Evolutionary conservation across 1,140 invertebrate species (phyloP).

Genomic region (Ips nitidus): DNA sequence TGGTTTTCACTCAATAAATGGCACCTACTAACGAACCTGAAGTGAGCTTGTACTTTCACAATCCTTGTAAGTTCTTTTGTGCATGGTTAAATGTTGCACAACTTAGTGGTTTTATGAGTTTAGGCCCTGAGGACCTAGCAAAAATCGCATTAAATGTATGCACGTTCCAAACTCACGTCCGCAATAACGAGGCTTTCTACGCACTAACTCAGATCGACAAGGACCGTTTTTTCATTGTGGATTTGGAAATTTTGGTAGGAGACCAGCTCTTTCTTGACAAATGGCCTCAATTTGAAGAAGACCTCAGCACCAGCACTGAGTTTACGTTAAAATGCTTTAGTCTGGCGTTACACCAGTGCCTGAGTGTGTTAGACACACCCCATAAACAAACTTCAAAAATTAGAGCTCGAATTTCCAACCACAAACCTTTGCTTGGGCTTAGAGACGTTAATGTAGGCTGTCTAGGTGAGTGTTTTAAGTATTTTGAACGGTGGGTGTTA

Average conservation of each 20-base stretch:
- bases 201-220: slow-evolving; percentile 63
- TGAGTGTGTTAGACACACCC: slow-evolving; percentile 39
- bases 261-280: slow-evolving; percentile 60
- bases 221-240: slow-evolving; percentile 63
- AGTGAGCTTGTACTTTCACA: no score
- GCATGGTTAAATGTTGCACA: no score
- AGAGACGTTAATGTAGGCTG: slow-evolving; percentile 76
- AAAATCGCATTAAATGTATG: no score
- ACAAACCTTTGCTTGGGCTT: slow-evolving; percentile 65
- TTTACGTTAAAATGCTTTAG: slow-evolving; percentile 67
- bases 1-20: not conserved
- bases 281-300: slow-evolving; percentile 65
- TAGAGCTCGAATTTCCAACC: slow-evolving; percentile 69
- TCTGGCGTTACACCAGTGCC: slow-evolving; percentile 72
- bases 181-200: slow-evolving; percentile 42
- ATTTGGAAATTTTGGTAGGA: slow-evolving; percentile 63
- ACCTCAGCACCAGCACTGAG: slow-evolving; percentile 67
- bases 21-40: no score
- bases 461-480: slow-evolving; percentile 63
- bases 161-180: no score
- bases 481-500: slow-evolving; percentile 15
- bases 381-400: slow-evolving; percentile 55
- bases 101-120: no score
- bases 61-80: no score
- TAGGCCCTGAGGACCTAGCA: no score